Percentiles rank a stretch among this genome's conserved stretches.
These are phyloP conservation scores for Aphis craccivora DNA, from an alignment of 1,140 invertebrate genomes.

Conservation along the genomic window DNA sequence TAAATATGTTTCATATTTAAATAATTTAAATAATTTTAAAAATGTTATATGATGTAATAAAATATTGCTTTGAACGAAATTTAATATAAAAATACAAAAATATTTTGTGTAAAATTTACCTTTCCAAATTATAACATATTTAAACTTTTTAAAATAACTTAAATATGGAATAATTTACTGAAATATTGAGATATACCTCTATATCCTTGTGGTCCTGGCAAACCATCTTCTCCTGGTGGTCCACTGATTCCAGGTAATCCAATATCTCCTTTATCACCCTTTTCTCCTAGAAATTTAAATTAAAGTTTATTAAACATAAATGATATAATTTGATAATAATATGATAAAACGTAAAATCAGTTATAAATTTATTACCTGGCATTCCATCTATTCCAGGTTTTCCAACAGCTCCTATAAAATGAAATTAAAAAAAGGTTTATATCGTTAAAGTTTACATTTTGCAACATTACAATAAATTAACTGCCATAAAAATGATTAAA, in stretches of 20 bases:
- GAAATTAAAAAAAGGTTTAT: neutral
- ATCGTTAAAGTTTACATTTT: neutral
- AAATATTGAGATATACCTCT: neutral
- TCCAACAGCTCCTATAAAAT: constrained; percentile 65
- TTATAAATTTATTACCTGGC: constrained; percentile 64
- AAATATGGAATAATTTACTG: constrained; percentile 24
- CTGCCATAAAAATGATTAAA: neutral
- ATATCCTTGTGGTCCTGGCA: constrained; percentile 62
- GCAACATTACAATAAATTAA: neutral
- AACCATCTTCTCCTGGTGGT: constrained; percentile 73
- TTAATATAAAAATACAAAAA: neutral
- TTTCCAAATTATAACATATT: neutral
- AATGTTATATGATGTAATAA: no score
- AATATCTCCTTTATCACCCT: constrained; percentile 80
- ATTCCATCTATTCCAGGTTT: constrained; percentile 71
- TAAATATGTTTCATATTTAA: no score
- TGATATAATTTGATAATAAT: neutral
- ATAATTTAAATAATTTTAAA: no score
- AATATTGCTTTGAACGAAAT: neutral
- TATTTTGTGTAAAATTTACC: no score
- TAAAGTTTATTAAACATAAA: neutral
- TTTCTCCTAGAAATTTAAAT: constrained; percentile 62
- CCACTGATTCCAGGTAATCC: constrained; percentile 81
- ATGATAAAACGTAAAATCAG: no score
- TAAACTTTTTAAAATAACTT: constrained; percentile 15